Evolutionary conservation across 2,888 invertebrate species (phyloP), one percentile per base, ranked within the genome.

Genomic region (Gibbula magus): DNA sequence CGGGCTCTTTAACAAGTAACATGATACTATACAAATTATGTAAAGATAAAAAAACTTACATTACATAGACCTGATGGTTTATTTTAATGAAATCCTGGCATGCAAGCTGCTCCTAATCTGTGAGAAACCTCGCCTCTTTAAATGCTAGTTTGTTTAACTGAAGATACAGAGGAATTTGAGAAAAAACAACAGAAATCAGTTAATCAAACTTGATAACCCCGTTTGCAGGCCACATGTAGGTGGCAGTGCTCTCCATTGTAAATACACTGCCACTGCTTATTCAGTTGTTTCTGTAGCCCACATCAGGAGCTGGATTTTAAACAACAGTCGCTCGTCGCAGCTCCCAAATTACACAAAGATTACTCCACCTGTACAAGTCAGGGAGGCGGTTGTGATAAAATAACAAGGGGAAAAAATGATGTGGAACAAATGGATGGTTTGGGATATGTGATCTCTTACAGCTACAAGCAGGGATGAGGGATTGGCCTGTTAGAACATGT

Each of bases 71-170:
- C 35, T 35, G 35, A 32, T 70, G 70, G 70, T 70, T 70, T 70
- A 70, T 70, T 70, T 70, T 70, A 70, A 35, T 70, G 35, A 32
- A 70, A 70, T 70, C 16, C 39, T 70, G 70, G 70, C 32, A 39
- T 32, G 70, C 70, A 70, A 70, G 70, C 70, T 70, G 70, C 18
- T 39, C 39, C n/a, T 39, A 25, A 70, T 70, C 32, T 35, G 39
- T 70, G 70, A 70, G 70, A 70, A 70, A 39, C 35, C 70, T 70
- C 70, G 35, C 70, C 70, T 70, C 70, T 39, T 70, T 70, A 70
- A 70, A 70, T 39, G 70, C 32, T 39, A 39, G 70, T 70, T 70
- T 70, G 39, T 70, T 70, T 70, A 70, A 70, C 70, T 39, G 39
- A 70, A 32, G 70, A 70, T 70, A 70, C 70, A 70, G 70, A 35